These are phyloP conservation scores for Grammatotria lemairii DNA, from an alignment of 2,113 vertebrate genomes.

Conservation along the genomic window DNA sequence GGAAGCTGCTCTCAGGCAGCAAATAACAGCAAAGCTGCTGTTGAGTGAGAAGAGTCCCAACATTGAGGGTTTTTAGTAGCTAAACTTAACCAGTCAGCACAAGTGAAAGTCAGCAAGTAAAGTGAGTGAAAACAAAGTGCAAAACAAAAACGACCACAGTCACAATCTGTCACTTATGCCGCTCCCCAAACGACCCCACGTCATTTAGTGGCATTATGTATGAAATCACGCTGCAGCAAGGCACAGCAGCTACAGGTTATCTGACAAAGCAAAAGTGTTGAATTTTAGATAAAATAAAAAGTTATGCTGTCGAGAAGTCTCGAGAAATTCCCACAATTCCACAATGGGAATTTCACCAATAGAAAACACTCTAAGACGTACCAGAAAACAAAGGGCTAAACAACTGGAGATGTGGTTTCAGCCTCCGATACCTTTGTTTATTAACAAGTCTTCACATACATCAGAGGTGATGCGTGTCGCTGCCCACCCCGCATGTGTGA, in stretches of 20 bases:
- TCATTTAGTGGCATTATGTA: neutral
- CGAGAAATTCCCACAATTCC: neutral
- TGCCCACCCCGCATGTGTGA: neutral
- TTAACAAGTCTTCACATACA: neutral
- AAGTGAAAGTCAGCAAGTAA: neutral
- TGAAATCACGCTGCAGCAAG: neutral
- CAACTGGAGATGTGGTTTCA: neutral
- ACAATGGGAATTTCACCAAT: neutral
- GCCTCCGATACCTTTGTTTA: neutral
- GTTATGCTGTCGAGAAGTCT: neutral
- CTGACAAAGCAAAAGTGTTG: neutral
- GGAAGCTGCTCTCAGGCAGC: neutral
- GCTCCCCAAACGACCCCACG: neutral
- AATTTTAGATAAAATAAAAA: neutral
- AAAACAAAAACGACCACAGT: neutral
- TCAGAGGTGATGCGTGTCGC: neutral
- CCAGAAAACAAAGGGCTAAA: neutral
- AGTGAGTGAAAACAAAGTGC: neutral
- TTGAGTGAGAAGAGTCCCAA: neutral
- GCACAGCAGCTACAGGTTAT: neutral
- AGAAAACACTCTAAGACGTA: neutral
- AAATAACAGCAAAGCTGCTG: neutral
- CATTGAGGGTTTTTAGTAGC: neutral
- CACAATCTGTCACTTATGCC: neutral
- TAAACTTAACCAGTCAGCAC: neutral